These are phyloP conservation scores for Cepaea hortensis DNA, from an alignment of 2,888 invertebrate genomes.

Conservation along the genomic window DNA sequence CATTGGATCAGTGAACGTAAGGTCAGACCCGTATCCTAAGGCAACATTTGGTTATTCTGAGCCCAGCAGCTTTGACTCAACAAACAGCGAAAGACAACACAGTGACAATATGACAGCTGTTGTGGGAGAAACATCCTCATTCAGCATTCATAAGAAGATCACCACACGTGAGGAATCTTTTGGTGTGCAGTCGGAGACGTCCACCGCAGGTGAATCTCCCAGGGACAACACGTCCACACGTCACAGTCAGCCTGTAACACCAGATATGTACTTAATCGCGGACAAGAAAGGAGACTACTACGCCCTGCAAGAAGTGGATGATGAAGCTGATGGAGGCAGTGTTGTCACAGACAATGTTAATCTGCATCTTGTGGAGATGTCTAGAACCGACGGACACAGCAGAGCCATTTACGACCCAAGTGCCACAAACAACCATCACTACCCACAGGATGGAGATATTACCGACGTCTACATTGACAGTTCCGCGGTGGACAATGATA, in stretches of 20 bases:
- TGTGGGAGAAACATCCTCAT: constrained; percentile 45
- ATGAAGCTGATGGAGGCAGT: no score
- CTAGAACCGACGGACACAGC: background rate
- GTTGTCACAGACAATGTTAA: background rate
- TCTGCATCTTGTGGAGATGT: background rate
- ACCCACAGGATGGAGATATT: background rate
- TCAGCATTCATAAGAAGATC: constrained; percentile 32
- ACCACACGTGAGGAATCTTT: constrained; percentile 24
- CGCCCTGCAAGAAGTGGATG: constrained; percentile 49
- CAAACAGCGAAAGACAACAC: background rate
- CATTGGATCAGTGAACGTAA: background rate
- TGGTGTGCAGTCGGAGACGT: background rate
- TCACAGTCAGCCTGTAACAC: constrained; percentile 7
- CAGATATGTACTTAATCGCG: constrained; percentile 48
- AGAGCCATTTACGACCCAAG: background rate
- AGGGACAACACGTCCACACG: background rate
- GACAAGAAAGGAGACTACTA: constrained; percentile 48
- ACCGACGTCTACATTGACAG: constrained; percentile 29
- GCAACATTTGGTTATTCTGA: background rate
- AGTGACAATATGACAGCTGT: constrained; percentile 43
- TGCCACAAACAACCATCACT: background rate
- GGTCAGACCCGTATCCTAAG: background rate
- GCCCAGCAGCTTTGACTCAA: background rate
- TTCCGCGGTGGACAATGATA: constrained; percentile 46
- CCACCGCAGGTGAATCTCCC: background rate